Evolutionary conservation across 1,140 invertebrate species (phyloP).

Genomic region (Apocrypta bakeri): DNA sequence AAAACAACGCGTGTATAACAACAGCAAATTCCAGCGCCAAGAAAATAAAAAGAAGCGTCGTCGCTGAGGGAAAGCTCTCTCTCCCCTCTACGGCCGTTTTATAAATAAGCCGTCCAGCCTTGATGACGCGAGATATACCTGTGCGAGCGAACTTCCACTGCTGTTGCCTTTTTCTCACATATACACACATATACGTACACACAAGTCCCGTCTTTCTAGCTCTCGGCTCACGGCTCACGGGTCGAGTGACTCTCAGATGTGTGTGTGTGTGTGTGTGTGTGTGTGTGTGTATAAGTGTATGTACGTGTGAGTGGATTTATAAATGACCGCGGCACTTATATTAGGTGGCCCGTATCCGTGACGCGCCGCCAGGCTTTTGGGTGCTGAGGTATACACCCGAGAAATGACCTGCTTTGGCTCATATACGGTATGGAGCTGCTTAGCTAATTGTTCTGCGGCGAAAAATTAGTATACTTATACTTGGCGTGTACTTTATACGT

Average conservation of each 20-base stretch:
- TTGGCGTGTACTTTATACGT: too few relatives aligned
- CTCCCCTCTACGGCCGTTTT: conserved; percentile 11
- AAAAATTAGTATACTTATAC: too few relatives aligned
- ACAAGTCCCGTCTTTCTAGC: background rate
- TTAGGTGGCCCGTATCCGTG: conserved; percentile 26
- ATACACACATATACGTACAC: background rate
- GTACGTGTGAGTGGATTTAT: background rate
- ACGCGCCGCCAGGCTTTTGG: background rate
- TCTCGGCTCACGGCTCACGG: background rate
- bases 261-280: too few relatives aligned
- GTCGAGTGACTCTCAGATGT: background rate
- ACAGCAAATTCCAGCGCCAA: background rate
- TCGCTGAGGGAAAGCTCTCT: background rate
- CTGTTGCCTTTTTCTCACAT: background rate
- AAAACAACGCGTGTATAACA: too few relatives aligned
- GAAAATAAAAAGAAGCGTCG: background rate
- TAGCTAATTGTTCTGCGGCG: background rate
- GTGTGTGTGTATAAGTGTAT: background rate
- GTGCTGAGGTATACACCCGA: background rate
- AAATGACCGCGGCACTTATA: conserved; percentile 15
- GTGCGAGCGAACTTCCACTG: background rate
- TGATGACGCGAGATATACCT: conserved; percentile 19
- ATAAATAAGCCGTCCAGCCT: conserved; percentile 48
- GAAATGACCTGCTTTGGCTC: conserved; percentile 29
- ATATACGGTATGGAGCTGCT: background rate